Evolutionary conservation across 1,140 invertebrate species (phyloP).

Genomic region (Atta cephalotes): DNA sequence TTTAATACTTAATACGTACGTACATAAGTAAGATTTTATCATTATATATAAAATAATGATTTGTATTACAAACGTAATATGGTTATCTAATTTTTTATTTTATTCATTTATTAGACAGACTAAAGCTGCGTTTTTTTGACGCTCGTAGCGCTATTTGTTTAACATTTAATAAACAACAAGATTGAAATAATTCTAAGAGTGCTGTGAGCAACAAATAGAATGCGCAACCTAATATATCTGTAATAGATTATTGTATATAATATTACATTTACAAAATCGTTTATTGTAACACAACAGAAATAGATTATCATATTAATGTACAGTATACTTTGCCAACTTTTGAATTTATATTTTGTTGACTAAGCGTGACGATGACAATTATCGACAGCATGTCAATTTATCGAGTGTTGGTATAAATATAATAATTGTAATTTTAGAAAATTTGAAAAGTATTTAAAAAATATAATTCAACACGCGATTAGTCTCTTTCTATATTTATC

Average conservation of each 20-base stretch:
- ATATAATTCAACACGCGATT: background rate
- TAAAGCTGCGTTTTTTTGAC: background rate
- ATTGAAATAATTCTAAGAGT: too few relatives aligned
- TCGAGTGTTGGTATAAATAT: conserved; percentile 10
- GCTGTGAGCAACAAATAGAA: too few relatives aligned
- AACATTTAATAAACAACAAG: too few relatives aligned
- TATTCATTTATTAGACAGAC: background rate
- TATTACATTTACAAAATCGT: background rate
- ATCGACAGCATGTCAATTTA: background rate
- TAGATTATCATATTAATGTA: background rate
- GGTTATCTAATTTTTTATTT: background rate
- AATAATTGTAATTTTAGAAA: background rate
- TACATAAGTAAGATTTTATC: background rate
- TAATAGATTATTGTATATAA: background rate
- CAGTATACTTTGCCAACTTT: background rate
- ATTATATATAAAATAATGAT: background rate
- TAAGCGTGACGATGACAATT: background rate
- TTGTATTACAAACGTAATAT: background rate
- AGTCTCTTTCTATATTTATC: background rate
- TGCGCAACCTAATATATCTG: background rate
- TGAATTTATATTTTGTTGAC: background rate
- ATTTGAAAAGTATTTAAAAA: background rate
- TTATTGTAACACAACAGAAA: background rate
- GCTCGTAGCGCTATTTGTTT: too few relatives aligned
- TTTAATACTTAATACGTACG: too few relatives aligned